phyloP scores from a whole-genome alignment of 1,140 invertebrate species.

The Orchestia grillus region DNA sequence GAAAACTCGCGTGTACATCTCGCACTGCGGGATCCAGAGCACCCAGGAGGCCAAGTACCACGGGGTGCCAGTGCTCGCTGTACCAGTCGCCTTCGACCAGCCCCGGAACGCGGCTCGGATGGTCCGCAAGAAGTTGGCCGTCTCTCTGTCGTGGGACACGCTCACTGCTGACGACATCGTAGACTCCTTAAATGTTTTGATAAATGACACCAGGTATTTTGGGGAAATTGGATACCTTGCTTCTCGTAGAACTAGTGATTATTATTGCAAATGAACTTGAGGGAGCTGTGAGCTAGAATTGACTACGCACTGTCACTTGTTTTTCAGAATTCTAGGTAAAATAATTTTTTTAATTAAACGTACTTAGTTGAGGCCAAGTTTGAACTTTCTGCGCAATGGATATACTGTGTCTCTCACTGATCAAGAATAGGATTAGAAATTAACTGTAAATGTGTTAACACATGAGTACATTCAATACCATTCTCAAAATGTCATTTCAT shows the following conservation, averaged over 20 bases:
- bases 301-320: no score
- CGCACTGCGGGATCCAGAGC: conserved; percentile 72
- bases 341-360: no score
- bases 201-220: conserved; percentile 13
- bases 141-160: conserved; percentile 65
- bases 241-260: no score
- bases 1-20: conserved; percentile 70
- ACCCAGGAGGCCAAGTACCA: conserved; percentile 73
- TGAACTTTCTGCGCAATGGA: no score
- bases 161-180: conserved; percentile 64
- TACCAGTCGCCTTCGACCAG: conserved; percentile 73
- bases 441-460: not conserved
- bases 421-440: not conserved
- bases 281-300: no score
- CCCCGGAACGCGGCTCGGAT: conserved; percentile 67
- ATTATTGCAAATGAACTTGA: no score
- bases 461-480: not conserved
- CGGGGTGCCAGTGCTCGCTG: conserved; percentile 72
- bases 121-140: conserved; percentile 63
- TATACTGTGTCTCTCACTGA: no score
- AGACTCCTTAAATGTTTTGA: not conserved
- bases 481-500: not conserved
- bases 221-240: not conserved
- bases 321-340: no score
- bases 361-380: no score